Percentiles rank a stretch among this genome's conserved stretches.
phyloP scores from a whole-genome alignment of 2,888 invertebrate genomes.

The Ecliptopera silaceata region DNA sequence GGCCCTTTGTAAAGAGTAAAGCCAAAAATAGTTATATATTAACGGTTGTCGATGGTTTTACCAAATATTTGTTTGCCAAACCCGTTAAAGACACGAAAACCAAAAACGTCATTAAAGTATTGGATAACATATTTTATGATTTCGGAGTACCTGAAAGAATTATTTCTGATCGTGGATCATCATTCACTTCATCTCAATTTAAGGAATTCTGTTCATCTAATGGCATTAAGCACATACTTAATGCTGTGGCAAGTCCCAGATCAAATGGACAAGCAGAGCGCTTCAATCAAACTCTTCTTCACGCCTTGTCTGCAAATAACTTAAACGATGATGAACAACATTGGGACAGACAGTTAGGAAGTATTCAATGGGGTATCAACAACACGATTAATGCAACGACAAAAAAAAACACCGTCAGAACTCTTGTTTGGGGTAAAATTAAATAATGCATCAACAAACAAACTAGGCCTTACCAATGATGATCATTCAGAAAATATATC shows the following conservation, averaged over 20 bases:
- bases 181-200: constrained; percentile 5
- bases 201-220: neutral
- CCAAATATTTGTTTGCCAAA: constrained; percentile 4
- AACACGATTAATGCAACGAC: neutral
- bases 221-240: constrained; percentile 13
- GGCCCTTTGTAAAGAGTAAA: constrained; percentile 15
- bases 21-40: constrained; percentile 1
- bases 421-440: neutral
- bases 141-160: constrained; percentile 4
- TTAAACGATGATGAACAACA: neutral
- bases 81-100: constrained; percentile 8
- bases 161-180: constrained; percentile 6
- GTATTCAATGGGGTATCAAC: constrained; percentile 16
- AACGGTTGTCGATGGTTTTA: constrained; percentile 5
- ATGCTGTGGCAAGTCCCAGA: constrained; percentile 13
- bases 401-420: neutral
- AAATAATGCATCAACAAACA: neutral
- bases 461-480: no score
- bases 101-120: neutral
- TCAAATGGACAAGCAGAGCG: constrained; percentile 16
- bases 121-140: constrained; percentile 5
- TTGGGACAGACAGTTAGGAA: constrained; percentile 10
- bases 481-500: neutral
- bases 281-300: constrained; percentile 7
- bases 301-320: neutral